phyloP scores from a whole-genome alignment of 2,797 vertebrate species.

The Anguilla anguilla region DNA sequence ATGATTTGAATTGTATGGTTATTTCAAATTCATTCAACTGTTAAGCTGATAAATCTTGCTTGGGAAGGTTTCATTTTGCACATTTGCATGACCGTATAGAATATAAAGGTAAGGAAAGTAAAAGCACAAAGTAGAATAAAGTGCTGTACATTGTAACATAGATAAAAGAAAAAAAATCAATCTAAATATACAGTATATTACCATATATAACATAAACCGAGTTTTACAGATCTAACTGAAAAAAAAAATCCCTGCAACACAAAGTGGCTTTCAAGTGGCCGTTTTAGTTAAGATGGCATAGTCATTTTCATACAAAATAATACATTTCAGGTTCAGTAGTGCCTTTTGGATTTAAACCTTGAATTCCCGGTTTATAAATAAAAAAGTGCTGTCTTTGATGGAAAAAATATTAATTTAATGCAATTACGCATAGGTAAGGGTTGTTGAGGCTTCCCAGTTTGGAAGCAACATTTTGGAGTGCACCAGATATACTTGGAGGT shows the following conservation, averaged over 20 bases:
- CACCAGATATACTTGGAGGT: too few relatives aligned
- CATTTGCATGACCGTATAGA: not conserved
- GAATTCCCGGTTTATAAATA: not conserved
- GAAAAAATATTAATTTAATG: too few relatives aligned
- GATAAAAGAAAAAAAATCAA: not conserved
- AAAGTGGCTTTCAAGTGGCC: not conserved
- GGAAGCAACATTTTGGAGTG: not conserved
- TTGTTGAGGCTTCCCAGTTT: not conserved
- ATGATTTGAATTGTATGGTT: not conserved
- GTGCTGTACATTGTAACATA: not conserved
- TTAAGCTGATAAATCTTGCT: not conserved
- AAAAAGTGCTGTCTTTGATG: not conserved
- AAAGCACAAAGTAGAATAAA: not conserved
- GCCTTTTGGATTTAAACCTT: not conserved
- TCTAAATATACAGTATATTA: too few relatives aligned
- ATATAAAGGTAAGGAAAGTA: not conserved
- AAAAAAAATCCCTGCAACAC: not conserved
- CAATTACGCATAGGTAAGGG: too few relatives aligned
- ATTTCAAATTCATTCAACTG: not conserved
- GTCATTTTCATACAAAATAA: not conserved
- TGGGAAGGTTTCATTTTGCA: not conserved
- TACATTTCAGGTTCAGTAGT: not conserved
- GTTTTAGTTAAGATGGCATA: not conserved
- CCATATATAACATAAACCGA: not conserved
- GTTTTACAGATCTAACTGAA: not conserved